These are phyloP conservation scores for Ormyrus rosae DNA, from an alignment of 2,888 invertebrate genomes.

Conservation along the genomic window DNA sequence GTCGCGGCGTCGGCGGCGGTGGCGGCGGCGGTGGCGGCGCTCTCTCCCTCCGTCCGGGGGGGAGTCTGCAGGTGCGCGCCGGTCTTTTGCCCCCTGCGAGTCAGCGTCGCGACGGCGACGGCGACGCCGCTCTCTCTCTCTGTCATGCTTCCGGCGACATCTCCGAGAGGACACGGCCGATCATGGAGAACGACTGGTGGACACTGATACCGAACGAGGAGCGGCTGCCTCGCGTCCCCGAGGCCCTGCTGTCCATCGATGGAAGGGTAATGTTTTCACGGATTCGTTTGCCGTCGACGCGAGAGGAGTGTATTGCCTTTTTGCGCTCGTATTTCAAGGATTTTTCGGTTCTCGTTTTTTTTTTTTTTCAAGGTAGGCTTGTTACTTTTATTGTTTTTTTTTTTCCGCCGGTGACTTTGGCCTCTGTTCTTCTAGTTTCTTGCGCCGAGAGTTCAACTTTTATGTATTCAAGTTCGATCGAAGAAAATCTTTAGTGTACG, in stretches of 20 bases:
- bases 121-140: not conserved
- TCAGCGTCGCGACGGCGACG: slow-evolving; percentile 21
- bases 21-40: not conserved
- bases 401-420: too few species aligned
- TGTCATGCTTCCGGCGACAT: slow-evolving; percentile 65
- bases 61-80: slow-evolving; percentile 23
- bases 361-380: too few species aligned
- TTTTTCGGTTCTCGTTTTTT: too few species aligned
- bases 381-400: too few species aligned
- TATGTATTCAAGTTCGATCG: too few species aligned
- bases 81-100: slow-evolving; percentile 24
- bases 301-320: too few species aligned
- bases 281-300: too few species aligned
- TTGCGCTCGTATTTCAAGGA: too few species aligned
- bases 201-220: slow-evolving; percentile 65
- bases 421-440: too few species aligned
- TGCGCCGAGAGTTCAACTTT: too few species aligned
- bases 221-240: slow-evolving; percentile 76
- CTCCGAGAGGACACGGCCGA: slow-evolving; percentile 53
- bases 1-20: not conserved
- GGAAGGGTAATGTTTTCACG: slow-evolving; percentile 77
- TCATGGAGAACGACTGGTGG: slow-evolving; percentile 74
- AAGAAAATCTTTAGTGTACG: too few species aligned
- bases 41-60: too few species aligned
- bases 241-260: slow-evolving; percentile 79